Conservation (phyloP, 2,888 invertebrate genomes). For the Anthophora plumipes region DNA sequence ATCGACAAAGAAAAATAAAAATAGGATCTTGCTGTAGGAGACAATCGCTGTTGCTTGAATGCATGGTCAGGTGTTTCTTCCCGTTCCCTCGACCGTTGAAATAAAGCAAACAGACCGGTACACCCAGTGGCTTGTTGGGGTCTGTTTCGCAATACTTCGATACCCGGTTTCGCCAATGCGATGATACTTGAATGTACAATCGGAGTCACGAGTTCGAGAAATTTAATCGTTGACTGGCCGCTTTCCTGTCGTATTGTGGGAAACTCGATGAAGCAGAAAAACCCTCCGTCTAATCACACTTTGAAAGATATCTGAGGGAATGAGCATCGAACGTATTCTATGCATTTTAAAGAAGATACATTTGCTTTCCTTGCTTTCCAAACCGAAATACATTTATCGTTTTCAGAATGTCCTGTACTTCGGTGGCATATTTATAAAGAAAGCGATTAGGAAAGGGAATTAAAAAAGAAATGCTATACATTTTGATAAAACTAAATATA, state of each 20-base stretch:
- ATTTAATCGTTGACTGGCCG: constrained; percentile 47
- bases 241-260: constrained; percentile 40
- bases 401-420: too few relatives aligned
- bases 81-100: background rate
- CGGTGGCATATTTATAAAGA: too few relatives aligned
- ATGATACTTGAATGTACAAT: constrained; percentile 48
- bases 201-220: constrained; percentile 43
- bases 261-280: constrained; percentile 19
- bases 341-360: background rate
- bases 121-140: background rate
- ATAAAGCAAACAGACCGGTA: constrained; percentile 35
- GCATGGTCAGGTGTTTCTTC: constrained; percentile 44
- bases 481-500: too few relatives aligned
- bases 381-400: too few relatives aligned
- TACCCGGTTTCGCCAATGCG: constrained; percentile 8
- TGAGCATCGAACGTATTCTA: background rate
- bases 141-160: constrained; percentile 10
- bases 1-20: constrained; percentile 47
- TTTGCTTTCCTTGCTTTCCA: too few relatives aligned
- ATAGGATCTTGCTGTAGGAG: constrained; percentile 34
- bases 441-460: too few relatives aligned
- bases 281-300: background rate
- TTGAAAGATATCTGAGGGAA: background rate
- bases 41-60: constrained; percentile 45
- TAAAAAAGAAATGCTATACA: too few relatives aligned